Conservation (phyloP, 1,140 invertebrate species). For the Meloidogyne floridensis region DNA sequence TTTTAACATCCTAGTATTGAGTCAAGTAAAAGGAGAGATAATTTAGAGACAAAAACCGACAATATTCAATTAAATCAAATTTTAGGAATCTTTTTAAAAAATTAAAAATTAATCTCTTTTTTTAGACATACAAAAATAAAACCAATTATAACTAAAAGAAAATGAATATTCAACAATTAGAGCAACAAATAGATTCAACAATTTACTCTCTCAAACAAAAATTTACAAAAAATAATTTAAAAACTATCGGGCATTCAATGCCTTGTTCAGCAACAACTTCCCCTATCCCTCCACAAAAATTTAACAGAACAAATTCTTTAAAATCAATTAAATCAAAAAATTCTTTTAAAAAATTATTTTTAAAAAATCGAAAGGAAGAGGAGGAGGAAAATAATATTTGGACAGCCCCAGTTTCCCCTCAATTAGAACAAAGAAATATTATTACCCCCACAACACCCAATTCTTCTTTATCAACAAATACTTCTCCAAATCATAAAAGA, state of each 20-base stretch:
- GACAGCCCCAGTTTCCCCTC: conserved; percentile 22
- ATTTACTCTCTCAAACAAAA: neutral
- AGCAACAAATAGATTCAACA: conserved; percentile 16
- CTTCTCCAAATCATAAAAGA: conserved; percentile 7
- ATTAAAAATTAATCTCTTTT: no score
- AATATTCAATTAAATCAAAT: no score
- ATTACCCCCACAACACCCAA: neutral
- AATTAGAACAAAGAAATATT: neutral
- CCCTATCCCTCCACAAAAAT: neutral
- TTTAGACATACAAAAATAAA: no score
- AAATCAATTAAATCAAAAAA: neutral
- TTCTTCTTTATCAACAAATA: neutral
- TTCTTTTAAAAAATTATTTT: conserved; percentile 7
- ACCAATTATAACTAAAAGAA: neutral
- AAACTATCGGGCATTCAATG: neutral
- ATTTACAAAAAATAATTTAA: neutral
- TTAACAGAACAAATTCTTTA: neutral
- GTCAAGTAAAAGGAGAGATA: no score
- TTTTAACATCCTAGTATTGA: no score
- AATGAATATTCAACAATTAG: conserved; percentile 12
- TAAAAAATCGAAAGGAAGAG: conserved; percentile 1
- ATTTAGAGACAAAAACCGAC: no score
- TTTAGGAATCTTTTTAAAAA: no score
- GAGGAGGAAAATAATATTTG: conserved; percentile 18
- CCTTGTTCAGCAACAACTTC: neutral